Conservation (phyloP, 2,888 invertebrate genomes). For the Girardia tigrina region DNA sequence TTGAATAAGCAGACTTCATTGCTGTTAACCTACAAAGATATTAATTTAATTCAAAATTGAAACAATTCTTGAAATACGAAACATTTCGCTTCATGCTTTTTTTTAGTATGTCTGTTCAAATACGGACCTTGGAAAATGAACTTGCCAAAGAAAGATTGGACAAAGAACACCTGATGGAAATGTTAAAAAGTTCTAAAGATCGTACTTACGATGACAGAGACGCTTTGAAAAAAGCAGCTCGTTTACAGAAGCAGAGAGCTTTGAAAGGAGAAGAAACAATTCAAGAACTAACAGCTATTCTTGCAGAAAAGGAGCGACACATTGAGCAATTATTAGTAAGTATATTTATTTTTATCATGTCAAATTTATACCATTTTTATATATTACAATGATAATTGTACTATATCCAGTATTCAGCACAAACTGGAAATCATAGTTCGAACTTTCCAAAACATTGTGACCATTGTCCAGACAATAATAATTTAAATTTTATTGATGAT, state of each 20-base stretch:
- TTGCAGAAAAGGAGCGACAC: slow-evolving; percentile 17
- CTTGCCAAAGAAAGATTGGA: slow-evolving; percentile 39
- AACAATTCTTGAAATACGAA: no score
- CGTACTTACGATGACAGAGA: slow-evolving; percentile 47
- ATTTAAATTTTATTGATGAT: not conserved
- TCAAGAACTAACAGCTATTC: not conserved
- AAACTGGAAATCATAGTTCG: not conserved
- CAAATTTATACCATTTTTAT: not conserved
- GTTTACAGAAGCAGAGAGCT: slow-evolving; percentile 31
- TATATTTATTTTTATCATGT: not conserved
- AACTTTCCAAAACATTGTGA: not conserved
- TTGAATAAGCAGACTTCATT: no score
- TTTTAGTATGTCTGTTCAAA: slow-evolving; percentile 45
- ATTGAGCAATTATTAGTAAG: slow-evolving; percentile 17
- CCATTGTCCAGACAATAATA: not conserved
- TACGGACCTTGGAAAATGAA: slow-evolving; percentile 37
- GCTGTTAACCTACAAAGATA: no score
- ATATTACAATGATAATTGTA: no score
- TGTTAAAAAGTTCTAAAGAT: slow-evolving; percentile 43
- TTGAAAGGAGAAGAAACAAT: slow-evolving; percentile 24
- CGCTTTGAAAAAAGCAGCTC: slow-evolving; percentile 47
- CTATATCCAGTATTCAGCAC: not conserved
- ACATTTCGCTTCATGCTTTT: no score
- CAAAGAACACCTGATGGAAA: slow-evolving; percentile 45
- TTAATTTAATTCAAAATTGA: no score